Evolutionary conservation across 2,113 vertebrate genomes (phyloP).

Genomic region (Rutilus rutilus): DNA sequence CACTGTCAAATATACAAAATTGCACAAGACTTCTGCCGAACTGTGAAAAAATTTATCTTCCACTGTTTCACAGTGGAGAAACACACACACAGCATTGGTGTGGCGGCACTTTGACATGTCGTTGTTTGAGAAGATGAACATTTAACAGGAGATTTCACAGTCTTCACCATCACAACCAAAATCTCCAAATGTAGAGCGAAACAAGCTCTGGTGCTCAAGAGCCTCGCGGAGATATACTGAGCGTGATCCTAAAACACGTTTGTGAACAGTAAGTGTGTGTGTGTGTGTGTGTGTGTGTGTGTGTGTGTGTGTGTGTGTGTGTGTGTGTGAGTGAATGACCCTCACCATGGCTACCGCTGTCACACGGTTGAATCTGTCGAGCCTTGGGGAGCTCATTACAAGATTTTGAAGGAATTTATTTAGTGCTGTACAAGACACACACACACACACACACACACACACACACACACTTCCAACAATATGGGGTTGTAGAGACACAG

Average conservation of each 20-base stretch:
- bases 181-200: neutral
- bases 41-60: too few species aligned
- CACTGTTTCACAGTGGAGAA: neutral
- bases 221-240: constrained; percentile 3
- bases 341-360: constrained; percentile 44
- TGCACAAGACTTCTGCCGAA: too few species aligned
- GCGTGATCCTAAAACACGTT: neutral
- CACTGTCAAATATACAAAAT: too few species aligned
- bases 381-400: constrained; percentile 49
- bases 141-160: neutral
- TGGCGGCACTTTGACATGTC: neutral
- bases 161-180: constrained; percentile 4
- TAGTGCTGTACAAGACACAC: neutral
- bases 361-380: constrained; percentile 22
- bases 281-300: neutral
- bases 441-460: too few species aligned
- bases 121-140: neutral
- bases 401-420: constrained; percentile 47
- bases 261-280: neutral
- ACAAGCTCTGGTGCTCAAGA: neutral
- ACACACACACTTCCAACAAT: too few species aligned
- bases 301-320: neutral
- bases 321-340: constrained; percentile 12
- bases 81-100: neutral
- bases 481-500: neutral